A percentile compares a stretch with the other conserved stretches of the same genome.
Conservation (phyloP, 1,140 invertebrate species). For the Halyomorpha halys region DNA sequence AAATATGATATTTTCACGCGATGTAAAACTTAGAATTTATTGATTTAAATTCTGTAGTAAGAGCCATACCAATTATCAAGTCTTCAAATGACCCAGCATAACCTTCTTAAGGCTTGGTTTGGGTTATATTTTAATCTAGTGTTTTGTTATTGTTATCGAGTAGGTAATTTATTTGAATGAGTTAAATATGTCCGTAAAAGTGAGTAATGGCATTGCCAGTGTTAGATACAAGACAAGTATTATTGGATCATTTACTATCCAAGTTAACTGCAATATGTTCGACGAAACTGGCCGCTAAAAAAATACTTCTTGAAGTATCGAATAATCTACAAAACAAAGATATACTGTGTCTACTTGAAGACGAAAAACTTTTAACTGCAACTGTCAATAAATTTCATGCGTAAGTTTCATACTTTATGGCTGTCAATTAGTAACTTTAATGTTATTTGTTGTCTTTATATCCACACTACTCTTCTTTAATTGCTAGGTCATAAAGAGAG, state of each 20-base stretch:
- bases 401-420: constrained; percentile 9
- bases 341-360: constrained; percentile 24
- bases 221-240: constrained; percentile 27
- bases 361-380: constrained; percentile 20
- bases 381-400: constrained; percentile 16
- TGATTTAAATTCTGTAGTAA: too few relatives aligned
- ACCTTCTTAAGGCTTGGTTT: too few relatives aligned
- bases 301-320: constrained; percentile 24
- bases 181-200: background rate
- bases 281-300: constrained; percentile 13
- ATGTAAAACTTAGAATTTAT: too few relatives aligned
- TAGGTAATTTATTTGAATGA: background rate
- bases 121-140: too few relatives aligned
- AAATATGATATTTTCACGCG: too few relatives aligned
- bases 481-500: too few relatives aligned
- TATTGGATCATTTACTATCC: constrained; percentile 25
- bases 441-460: too few relatives aligned
- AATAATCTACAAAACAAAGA: constrained; percentile 24
- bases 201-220: constrained; percentile 19
- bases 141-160: background rate
- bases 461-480: too few relatives aligned
- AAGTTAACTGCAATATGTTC: constrained; percentile 20
- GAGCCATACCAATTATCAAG: too few relatives aligned
- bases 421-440: background rate
- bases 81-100: too few relatives aligned